Evolutionary conservation across 2,888 invertebrate genomes (phyloP).

Genomic region (Endomychus coccineus): DNA sequence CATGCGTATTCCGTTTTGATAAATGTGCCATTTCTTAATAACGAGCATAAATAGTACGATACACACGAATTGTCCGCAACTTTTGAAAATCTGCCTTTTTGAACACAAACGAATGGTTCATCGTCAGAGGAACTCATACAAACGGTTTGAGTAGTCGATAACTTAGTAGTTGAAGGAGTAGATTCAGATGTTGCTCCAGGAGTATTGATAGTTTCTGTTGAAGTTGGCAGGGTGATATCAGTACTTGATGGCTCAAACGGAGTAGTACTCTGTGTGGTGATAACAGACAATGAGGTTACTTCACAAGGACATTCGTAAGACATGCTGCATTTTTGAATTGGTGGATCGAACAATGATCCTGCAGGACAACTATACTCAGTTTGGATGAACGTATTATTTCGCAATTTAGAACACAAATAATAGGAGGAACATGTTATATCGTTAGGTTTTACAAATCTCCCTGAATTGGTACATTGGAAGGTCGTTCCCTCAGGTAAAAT

Average conservation of each 20-base stretch:
- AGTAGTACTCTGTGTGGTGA: too few relatives aligned
- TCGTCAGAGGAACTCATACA: too few relatives aligned
- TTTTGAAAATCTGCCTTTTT: slow-evolving; percentile 13
- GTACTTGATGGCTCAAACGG: too few relatives aligned
- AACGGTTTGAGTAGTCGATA: too few relatives aligned
- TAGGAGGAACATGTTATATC: slow-evolving; percentile 34
- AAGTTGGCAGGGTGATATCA: too few relatives aligned
- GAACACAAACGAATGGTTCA: too few relatives aligned
- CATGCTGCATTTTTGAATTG: slow-evolving; percentile 16
- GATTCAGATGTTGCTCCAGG: too few relatives aligned
- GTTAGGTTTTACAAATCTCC: slow-evolving; percentile 41
- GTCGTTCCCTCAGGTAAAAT: too few relatives aligned
- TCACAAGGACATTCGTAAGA: slow-evolving; percentile 22
- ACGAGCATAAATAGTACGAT: slow-evolving; percentile 18
- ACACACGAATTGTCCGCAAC: slow-evolving; percentile 9
- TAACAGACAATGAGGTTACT: too few relatives aligned
- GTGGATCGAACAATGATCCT: slow-evolving; percentile 24
- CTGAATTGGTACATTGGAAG: slow-evolving; percentile 31
- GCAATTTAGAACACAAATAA: slow-evolving; percentile 23
- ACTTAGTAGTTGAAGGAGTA: too few relatives aligned
- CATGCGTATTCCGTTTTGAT: slow-evolving; percentile 29
- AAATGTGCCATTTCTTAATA: slow-evolving; percentile 17
- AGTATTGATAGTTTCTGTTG: too few relatives aligned
- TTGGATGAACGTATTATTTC: slow-evolving; percentile 32
- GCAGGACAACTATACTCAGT: slow-evolving; percentile 26